Evolutionary conservation across 1,140 invertebrate species (phyloP).

Genomic region (Choristoneura fumiferana): DNA sequence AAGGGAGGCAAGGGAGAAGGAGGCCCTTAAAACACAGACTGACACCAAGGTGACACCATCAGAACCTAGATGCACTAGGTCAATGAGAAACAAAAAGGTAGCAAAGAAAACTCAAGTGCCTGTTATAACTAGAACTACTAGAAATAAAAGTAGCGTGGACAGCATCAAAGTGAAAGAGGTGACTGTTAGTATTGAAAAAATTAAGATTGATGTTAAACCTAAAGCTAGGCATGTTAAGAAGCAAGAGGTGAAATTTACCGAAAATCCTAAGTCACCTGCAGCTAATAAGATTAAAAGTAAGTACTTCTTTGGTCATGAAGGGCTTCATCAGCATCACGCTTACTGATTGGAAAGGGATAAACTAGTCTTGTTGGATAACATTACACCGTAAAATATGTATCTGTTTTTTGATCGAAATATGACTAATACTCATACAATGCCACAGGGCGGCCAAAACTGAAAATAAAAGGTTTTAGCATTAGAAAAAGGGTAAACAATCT

Average conservation of each 20-base stretch:
- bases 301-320: neutral
- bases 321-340: neutral
- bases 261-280: neutral
- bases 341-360: neutral
- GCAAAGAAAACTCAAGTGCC: slow-evolving; percentile 5
- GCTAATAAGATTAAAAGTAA: slow-evolving; percentile 8
- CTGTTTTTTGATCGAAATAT: too few species aligned
- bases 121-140: slow-evolving; percentile 14
- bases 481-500: too few species aligned
- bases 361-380: neutral
- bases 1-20: slow-evolving; percentile 58
- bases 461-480: too few species aligned
- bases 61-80: slow-evolving; percentile 49
- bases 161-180: slow-evolving; percentile 12
- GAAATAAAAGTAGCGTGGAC: slow-evolving; percentile 23
- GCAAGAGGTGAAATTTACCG: neutral
- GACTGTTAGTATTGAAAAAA: slow-evolving; percentile 12
- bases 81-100: slow-evolving; percentile 38
- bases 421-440: too few species aligned
- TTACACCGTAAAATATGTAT: too few species aligned
- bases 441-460: too few species aligned
- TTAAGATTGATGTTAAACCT: slow-evolving; percentile 1
- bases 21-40: slow-evolving; percentile 48
- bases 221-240: neutral
- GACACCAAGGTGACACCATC: slow-evolving; percentile 34